These are phyloP conservation scores for Poliocrania exsul DNA, from an alignment of 2,797 vertebrate genomes.

Conservation along the genomic window DNA sequence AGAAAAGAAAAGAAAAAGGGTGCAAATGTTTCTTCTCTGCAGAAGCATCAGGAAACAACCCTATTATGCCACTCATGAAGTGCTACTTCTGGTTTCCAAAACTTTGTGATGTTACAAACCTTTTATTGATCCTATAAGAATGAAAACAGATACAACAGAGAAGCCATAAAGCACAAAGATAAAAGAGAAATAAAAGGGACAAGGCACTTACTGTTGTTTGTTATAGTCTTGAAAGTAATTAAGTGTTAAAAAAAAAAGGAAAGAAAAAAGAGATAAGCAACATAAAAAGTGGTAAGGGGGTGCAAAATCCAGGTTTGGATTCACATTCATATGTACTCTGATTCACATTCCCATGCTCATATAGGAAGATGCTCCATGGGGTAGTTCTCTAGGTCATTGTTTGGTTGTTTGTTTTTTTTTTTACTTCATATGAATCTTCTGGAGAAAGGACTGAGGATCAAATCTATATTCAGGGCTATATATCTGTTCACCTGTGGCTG, in stretches of 20 bases:
- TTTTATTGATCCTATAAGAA: constrained; percentile 56
- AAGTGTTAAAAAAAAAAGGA: not conserved
- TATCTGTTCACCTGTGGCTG: not conserved
- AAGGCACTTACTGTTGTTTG: constrained; percentile 45
- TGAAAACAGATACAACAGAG: constrained; percentile 32
- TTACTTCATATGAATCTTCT: not conserved
- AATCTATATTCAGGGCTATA: not conserved
- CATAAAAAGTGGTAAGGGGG: not conserved
- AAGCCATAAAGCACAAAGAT: constrained; percentile 50
- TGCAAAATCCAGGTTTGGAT: not conserved
- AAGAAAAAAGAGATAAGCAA: not conserved
- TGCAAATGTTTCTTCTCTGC: not conserved
- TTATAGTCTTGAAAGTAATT: constrained; percentile 44
- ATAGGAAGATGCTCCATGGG: not conserved
- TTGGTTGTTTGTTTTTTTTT: not conserved
- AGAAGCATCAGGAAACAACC: not conserved
- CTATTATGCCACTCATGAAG: not conserved
- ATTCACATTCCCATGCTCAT: not conserved
- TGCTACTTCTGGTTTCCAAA: constrained; percentile 29
- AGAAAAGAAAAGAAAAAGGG: not conserved
- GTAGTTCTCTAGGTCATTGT: not conserved
- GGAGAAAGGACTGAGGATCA: not conserved
- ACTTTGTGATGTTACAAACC: constrained; percentile 25
- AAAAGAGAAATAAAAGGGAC: constrained; percentile 62
- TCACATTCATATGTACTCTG: too few species aligned